Base-by-base conservation (phyloP, 2,888 invertebrate species). In the Drosophila neoperkinsi region DNA sequence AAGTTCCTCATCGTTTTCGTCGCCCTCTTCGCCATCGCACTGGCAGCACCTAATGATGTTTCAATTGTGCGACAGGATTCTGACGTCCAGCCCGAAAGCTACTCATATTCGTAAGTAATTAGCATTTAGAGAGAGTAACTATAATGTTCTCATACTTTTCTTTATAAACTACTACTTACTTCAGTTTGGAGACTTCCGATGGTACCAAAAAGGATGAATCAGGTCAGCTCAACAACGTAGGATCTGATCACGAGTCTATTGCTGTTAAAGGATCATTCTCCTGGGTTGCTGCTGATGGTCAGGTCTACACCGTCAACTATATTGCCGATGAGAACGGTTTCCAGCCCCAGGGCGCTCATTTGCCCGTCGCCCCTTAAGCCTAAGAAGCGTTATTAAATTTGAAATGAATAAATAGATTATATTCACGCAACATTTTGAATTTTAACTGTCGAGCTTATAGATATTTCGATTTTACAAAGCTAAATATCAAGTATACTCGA, bases 251-350 rank as follows among this genome's bases (percentile, higher is more conserved):
- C 0, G 90, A 89, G 61, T 78, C 78, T 28, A 61, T 92, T 11
- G 6, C 73, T 13, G 92, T 91, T 0, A 25, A 41, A 0, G 92
- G 93, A 11, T 58, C 73, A 4, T 92, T 92, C 92, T 84, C 92
- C 1, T 94, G 93, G 92, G 91, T 94, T 0, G 95, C 92, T 16
- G 94, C 94, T 52, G 95, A 95, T 81, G 95, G 95, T 7, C 92
- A 94, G 10, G 93, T 92, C 0, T 95, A 95, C 91, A 93, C 94
- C 4, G 94, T 96, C 61, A 94, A 52, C 72, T 93, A 92, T 58
- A 10, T 90, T 36, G 93, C 93, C 60, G 92, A 93, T 75, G 89
- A 91, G 84, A 91, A 93, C 61, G 93, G 93, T 79, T 93, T 86
- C 91, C 94, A 94, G 90, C 94, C 94, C 18, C 79, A 91, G 83